These are phyloP conservation scores for Scytalopus superciliaris DNA, from an alignment of 2,113 vertebrate species.

Conservation along the genomic window DNA sequence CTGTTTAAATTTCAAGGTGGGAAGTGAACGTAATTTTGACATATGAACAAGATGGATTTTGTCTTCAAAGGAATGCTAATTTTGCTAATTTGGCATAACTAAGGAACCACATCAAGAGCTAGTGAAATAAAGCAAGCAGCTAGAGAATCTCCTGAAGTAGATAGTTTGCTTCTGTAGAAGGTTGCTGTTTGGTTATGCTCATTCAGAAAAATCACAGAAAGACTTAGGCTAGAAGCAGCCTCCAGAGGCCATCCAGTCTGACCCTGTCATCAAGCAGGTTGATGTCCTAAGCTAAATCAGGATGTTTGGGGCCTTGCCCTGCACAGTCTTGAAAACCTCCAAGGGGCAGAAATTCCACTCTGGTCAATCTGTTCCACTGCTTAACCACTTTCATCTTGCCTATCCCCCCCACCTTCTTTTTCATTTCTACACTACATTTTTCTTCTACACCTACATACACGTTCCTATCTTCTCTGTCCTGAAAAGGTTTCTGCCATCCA, in stretches of 20 bases:
- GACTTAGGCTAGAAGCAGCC: neutral
- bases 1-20: neutral
- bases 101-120: neutral
- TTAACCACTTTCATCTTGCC: neutral
- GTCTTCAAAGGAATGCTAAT: neutral
- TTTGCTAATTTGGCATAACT: neutral
- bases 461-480: neutral
- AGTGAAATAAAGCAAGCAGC: neutral
- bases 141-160: neutral
- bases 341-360: neutral
- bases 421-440: rapidly evolving
- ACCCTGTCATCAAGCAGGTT: neutral
- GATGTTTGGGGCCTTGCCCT: neutral
- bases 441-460: neutral
- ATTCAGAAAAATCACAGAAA: neutral
- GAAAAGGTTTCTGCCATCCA: neutral
- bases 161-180: neutral
- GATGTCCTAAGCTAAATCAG: neutral
- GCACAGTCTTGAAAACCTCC: neutral
- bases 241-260: neutral
- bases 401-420: neutral
- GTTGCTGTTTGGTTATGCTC: neutral
- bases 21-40: neutral
- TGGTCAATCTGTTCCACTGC: neutral
- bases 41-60: neutral